Evolutionary conservation across 2,113 vertebrate species (phyloP).

Genomic region (Megaceryle torquata): DNA sequence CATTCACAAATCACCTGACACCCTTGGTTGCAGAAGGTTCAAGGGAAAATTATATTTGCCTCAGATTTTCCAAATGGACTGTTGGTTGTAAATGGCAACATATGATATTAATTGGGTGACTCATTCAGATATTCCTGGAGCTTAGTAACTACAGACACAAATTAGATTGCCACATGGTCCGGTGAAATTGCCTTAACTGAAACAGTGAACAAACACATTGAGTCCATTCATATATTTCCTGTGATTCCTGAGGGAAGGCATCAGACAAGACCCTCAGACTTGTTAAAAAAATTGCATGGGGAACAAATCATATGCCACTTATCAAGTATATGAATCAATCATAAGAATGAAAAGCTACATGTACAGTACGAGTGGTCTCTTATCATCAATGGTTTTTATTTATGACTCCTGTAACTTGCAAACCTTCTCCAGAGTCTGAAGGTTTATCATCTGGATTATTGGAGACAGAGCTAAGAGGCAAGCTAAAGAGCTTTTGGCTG

Average conservation of each 20-base stretch:
- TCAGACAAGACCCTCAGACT: neutral
- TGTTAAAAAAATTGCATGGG: neutral
- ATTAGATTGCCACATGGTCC: neutral
- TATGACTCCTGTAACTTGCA: neutral
- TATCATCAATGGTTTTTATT: neutral
- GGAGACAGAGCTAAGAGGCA: neutral
- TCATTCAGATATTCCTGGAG: neutral
- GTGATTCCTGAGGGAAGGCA: neutral
- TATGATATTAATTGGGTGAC: neutral
- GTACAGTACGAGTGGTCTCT: neutral
- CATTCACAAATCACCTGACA: neutral
- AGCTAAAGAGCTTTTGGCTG: neutral
- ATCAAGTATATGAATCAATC: neutral
- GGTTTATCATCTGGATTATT: neutral
- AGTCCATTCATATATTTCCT: neutral
- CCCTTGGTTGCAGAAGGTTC: neutral
- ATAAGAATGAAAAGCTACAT: neutral
- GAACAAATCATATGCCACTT: neutral
- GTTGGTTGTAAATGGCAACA: neutral
- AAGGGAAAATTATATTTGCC: neutral
- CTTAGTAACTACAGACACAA: neutral
- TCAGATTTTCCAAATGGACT: neutral
- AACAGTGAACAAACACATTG: neutral
- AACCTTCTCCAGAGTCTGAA: neutral
- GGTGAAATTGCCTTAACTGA: neutral